Percentiles rank a stretch among this genome's conserved stretches.
phyloP scores from a whole-genome alignment of 2,797 vertebrate genomes.

The Otolemur crassicaudatus region DNA sequence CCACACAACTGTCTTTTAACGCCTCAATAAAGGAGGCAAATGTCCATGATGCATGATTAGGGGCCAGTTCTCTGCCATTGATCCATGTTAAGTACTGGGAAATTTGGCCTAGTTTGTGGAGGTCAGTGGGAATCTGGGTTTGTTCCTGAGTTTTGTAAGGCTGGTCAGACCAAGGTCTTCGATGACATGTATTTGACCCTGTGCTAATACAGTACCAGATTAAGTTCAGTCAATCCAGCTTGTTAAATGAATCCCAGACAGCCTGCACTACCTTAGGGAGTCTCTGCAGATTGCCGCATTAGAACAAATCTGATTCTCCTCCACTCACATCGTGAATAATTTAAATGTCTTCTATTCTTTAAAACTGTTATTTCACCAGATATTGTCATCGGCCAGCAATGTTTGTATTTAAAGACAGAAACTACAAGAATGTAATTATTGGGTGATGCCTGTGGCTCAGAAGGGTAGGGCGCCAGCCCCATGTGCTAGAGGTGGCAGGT shows the following conservation, averaged over 20 bases:
- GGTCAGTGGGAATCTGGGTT: slow-evolving; percentile 40
- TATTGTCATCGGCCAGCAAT: background rate
- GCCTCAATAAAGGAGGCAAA: background rate
- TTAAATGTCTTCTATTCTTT: background rate
- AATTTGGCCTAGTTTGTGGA: slow-evolving; percentile 33
- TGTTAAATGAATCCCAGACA: background rate
- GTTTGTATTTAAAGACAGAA: slow-evolving; percentile 22
- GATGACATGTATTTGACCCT: background rate
- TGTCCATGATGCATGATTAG: background rate
- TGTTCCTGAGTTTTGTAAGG: slow-evolving; percentile 68
- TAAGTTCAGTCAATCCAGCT: background rate
- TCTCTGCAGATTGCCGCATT: background rate
- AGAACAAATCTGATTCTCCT: slow-evolving; percentile 37
- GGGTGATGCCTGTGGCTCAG: too few relatives aligned
- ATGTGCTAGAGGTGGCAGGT: too few relatives aligned
- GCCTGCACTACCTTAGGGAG: background rate
- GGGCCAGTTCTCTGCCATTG: background rate
- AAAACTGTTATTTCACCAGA: slow-evolving; percentile 40
- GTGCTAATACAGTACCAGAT: background rate
- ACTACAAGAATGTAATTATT: background rate
- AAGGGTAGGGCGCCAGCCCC: too few relatives aligned
- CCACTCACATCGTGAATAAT: background rate
- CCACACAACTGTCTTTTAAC: background rate
- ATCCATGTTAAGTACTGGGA: background rate
- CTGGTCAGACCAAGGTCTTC: slow-evolving; percentile 25